Conservation (phyloP, 2,113 vertebrate genomes). For the Antidorcas marsupialis region DNA sequence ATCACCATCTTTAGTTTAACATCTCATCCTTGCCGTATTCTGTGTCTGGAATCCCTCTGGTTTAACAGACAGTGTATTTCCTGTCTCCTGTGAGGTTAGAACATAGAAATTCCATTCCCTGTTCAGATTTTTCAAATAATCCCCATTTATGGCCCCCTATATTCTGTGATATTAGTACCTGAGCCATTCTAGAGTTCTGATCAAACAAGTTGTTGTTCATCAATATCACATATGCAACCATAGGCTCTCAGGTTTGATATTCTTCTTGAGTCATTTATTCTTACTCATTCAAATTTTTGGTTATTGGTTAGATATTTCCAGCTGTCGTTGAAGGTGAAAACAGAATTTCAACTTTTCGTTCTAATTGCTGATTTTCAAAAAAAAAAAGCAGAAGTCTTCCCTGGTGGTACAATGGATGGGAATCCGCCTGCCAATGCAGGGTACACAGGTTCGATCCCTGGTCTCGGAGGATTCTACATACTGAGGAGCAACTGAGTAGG, state of each 20-base stretch:
- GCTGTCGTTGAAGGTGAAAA: not conserved
- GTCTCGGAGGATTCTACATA: not conserved
- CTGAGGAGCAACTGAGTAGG: not conserved
- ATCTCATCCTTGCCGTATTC: not conserved
- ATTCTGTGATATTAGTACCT: not conserved
- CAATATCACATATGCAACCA: not conserved
- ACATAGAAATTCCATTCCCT: not conserved
- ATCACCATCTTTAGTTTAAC: not conserved
- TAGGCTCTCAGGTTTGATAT: not conserved
- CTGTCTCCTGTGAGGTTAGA: not conserved
- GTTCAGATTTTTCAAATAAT: constrained; percentile 3
- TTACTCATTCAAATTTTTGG: not conserved
- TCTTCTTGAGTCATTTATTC: not conserved
- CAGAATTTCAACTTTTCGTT: not conserved
- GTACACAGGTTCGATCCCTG: not conserved
- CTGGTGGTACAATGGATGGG: not conserved
- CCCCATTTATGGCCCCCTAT: not conserved
- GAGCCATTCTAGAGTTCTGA: not conserved
- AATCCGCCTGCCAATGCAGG: not conserved
- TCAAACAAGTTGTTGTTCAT: not conserved
- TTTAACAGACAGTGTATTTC: not conserved
- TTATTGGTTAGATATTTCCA: not conserved
- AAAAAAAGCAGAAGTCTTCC: not conserved
- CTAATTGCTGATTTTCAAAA: not conserved
- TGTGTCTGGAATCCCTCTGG: not conserved